phyloP scores from a whole-genome alignment of 2,888 invertebrate species.

The Ophion obscuratus region DNA sequence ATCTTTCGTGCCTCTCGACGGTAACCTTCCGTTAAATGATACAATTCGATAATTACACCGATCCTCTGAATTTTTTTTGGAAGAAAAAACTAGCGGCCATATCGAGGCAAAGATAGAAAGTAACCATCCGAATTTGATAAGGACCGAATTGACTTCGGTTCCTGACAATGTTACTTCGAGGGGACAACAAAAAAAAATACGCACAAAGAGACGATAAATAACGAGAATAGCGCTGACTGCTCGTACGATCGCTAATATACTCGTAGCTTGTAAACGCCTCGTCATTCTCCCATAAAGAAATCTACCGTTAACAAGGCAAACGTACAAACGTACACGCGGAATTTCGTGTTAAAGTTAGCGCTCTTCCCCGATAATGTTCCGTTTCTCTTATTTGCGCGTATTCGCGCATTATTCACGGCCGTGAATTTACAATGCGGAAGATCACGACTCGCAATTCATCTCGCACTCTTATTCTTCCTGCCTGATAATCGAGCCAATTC shows the following conservation, averaged over 20 bases:
- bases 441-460: slow-evolving; percentile 12
- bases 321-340: slow-evolving; percentile 24
- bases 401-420: slow-evolving; percentile 33
- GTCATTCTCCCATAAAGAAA: slow-evolving; percentile 66
- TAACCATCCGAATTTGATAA: background rate
- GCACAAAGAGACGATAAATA: slow-evolving; percentile 27
- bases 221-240: slow-evolving; percentile 14
- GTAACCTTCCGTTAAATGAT: background rate
- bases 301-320: slow-evolving; percentile 65
- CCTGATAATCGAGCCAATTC: background rate
- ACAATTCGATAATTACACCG: background rate
- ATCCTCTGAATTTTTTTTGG: background rate
- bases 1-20: too few relatives aligned
- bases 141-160: slow-evolving; percentile 10
- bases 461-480: slow-evolving; percentile 2
- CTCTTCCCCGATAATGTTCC: slow-evolving; percentile 58
- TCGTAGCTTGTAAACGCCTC: slow-evolving; percentile 57
- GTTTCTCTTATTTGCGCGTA: slow-evolving; percentile 59
- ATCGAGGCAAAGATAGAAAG: background rate
- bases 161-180: background rate
- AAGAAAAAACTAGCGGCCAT: background rate
- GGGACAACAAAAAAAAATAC: slow-evolving; percentile 7
- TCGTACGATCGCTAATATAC: slow-evolving; percentile 53
- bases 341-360: slow-evolving; percentile 47
- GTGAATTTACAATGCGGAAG: slow-evolving; percentile 25